These are phyloP conservation scores for Vanessa cardui DNA, from an alignment of 2,888 invertebrate genomes.

Conservation along the genomic window DNA sequence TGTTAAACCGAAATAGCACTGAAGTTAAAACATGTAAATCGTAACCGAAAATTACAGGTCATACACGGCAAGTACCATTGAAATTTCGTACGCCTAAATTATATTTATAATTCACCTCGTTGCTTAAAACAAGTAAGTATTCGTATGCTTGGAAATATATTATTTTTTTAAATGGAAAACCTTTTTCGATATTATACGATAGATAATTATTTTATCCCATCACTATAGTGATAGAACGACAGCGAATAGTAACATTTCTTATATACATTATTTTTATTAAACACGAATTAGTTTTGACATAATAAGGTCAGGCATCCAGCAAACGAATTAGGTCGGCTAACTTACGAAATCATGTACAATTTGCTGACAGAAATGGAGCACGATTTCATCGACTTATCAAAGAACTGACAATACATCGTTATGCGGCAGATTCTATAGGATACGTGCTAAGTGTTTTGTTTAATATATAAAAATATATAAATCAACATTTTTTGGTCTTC, in stretches of 20 bases:
- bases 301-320: conserved; percentile 33
- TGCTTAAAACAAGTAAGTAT: no score
- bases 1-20: no score
- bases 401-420: conserved; percentile 16
- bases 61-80: no score
- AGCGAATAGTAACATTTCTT: neutral
- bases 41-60: no score
- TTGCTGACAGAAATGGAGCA: conserved; percentile 28
- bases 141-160: no score
- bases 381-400: conserved; percentile 34
- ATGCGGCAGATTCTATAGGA: conserved; percentile 5
- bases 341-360: conserved; percentile 32
- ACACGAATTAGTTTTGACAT: conserved; percentile 33
- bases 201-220: conserved; percentile 8
- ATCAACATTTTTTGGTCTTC: no score
- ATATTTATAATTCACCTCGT: no score
- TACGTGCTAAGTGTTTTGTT: neutral
- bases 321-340: conserved; percentile 31
- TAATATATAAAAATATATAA: no score
- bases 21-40: no score
- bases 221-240: neutral
- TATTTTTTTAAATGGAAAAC: no score
- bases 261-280: conserved; percentile 24
- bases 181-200: no score
- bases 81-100: no score